Base-by-base conservation (phyloP, 1,140 invertebrate species). In the Calliopsis andreniformis region DNA sequence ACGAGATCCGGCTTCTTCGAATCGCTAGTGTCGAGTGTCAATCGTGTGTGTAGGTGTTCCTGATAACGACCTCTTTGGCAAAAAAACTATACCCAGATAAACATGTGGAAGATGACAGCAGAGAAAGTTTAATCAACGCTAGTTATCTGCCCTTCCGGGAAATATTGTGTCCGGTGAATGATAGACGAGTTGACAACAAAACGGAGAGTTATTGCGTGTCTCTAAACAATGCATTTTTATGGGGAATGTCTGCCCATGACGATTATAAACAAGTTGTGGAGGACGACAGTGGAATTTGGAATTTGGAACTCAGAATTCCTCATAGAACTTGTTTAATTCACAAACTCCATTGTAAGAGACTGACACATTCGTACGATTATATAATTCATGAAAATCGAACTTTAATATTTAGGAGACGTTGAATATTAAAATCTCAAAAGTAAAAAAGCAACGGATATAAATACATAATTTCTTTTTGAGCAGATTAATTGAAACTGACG, bases 141-240 rank as follows among this genome's bases (percentile, higher is more conserved):
- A 56, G 64, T 70, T 83, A 83, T 83, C 82, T 56, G 68, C 32
- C 43, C 67, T 79, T 84, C 82, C 82, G 67, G 81, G 82, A 84
- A 84, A 20, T 56, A 43, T 39, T 18, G 45, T 76, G 30, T 84
- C 80, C 76, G 76, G 82, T 64, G n/a, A 28, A 35, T 12, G 64
- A 55, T 70, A 69, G n/a, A 53, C 32, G n/a, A 7, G 35, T 32
- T 28, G 47, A 58, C 51, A 73, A 56, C 42, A 61, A 2, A 16
- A 4, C 45, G 47, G 3, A 10, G 32, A 20, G 12, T 25, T 39
- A 8, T 20, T 47, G 12, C 56, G 28, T n/a, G 20, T 32, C 43
- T 10, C 28, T 0, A 18, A 35, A 71, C 14, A 68, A 35, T 68
- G 14, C 53, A 10, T 32, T 3, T 45, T 28, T 43, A 23, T 10